A percentile compares a stretch with the other conserved stretches of the same genome.
These are phyloP conservation scores for Enteromius argenteus DNA, from an alignment of 2,797 vertebrate species.

Conservation along the genomic window DNA sequence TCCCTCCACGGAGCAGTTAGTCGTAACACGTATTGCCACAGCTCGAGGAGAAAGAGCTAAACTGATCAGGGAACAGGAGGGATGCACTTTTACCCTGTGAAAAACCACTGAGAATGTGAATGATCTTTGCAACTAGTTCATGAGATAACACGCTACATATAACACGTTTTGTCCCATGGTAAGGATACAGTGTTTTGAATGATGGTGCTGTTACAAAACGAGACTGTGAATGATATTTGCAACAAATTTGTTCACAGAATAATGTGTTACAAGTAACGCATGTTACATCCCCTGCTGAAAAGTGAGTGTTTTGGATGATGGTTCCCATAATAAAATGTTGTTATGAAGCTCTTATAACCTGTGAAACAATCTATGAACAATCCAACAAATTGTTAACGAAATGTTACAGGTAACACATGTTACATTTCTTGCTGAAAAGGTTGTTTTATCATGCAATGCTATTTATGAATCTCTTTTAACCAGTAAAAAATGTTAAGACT, in stretches of 20 bases:
- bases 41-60: conserved; percentile 22
- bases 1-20: conserved; percentile 27
- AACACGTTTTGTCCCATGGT: too few species aligned
- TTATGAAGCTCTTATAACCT: background rate
- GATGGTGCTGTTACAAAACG: background rate
- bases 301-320: background rate
- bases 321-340: too few species aligned
- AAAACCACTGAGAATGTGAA: background rate
- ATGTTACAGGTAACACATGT: background rate
- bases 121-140: background rate
- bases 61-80: conserved; percentile 18
- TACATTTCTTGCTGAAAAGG: background rate
- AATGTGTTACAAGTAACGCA: background rate
- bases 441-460: too few species aligned
- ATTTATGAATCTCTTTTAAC: background rate
- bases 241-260: background rate
- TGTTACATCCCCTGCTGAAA: background rate
- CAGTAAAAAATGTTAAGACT: too few species aligned
- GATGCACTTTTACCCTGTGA: background rate
- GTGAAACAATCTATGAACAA: background rate
- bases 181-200: background rate
- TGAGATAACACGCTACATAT: background rate
- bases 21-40: conserved; percentile 4
- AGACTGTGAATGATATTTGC: background rate
- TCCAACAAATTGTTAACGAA: background rate